phyloP scores from a whole-genome alignment of 2,797 vertebrate genomes.

The Phalanger gymnotis region DNA sequence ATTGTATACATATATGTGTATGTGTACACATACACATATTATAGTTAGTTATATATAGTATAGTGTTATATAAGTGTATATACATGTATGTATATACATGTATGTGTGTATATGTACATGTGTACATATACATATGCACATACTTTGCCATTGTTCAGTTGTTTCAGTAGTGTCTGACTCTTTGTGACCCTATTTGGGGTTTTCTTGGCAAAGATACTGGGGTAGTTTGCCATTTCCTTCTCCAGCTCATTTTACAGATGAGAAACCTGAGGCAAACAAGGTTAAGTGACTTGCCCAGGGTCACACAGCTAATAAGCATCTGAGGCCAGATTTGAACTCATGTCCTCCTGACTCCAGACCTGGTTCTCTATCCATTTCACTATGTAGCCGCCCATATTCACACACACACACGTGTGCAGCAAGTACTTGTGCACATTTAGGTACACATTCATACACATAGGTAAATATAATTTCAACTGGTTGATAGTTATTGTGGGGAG shows the following conservation, averaged over 20 bases:
- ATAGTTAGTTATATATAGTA: too few relatives aligned
- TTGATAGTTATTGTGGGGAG: background rate
- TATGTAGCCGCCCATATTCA: background rate
- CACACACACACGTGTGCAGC: background rate
- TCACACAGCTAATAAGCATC: background rate
- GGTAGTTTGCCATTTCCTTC: background rate
- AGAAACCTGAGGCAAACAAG: background rate
- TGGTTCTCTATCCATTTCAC: background rate
- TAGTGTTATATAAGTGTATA: background rate
- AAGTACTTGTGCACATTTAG: too few relatives aligned
- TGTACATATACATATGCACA: background rate
- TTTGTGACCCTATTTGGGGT: background rate
- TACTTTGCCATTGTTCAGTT: background rate
- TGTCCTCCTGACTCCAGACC: background rate
- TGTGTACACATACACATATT: too few relatives aligned
- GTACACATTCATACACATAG: background rate
- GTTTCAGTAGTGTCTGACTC: background rate
- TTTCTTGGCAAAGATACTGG: background rate
- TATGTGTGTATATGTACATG: too few relatives aligned
- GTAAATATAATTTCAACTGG: background rate
- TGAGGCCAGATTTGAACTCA: background rate
- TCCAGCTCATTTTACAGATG: background rate
- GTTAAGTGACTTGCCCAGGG: background rate
- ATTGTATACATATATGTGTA: too few relatives aligned
- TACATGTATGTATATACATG: too few relatives aligned